Conservation (phyloP, 2,888 invertebrate genomes). For the Trypoxylon attenuatum region DNA sequence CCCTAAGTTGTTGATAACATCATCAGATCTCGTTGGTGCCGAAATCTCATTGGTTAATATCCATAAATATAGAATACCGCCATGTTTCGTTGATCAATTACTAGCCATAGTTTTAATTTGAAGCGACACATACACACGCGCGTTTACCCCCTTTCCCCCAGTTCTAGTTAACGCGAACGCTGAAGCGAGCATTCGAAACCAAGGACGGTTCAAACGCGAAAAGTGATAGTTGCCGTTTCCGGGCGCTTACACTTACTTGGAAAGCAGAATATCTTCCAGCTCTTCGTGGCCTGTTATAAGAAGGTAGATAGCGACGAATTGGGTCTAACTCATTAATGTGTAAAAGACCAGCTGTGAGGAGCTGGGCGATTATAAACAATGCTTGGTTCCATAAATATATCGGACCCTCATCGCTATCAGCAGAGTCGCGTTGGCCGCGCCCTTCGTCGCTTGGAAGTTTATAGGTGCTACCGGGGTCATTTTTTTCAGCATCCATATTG, state of each 20-base stretch:
- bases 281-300: conserved; percentile 93
- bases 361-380: conserved; percentile 93
- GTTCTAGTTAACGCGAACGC: too few relatives aligned
- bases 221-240: neutral
- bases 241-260: conserved; percentile 83
- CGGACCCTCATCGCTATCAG: conserved; percentile 48
- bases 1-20: too few relatives aligned
- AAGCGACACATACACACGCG: too few relatives aligned
- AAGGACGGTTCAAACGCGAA: neutral
- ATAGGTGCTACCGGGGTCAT: conserved; percentile 81
- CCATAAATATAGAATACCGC: too few relatives aligned
- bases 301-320: conserved; percentile 94
- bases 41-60: too few relatives aligned
- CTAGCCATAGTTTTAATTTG: too few relatives aligned
- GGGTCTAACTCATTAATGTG: conserved; percentile 98
- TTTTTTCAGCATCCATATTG: conserved; percentile 82
- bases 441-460: conserved; percentile 80
- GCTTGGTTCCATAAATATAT: conserved; percentile 91
- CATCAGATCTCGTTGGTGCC: too few relatives aligned
- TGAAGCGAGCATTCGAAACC: neutral
- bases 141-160: too few relatives aligned
- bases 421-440: conserved; percentile 68
- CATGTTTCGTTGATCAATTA: too few relatives aligned
- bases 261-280: conserved; percentile 97
- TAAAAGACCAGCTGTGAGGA: conserved; percentile 90